phyloP scores from a whole-genome alignment of 2,888 invertebrate genomes.

The Cataglyphis albicans region DNA sequence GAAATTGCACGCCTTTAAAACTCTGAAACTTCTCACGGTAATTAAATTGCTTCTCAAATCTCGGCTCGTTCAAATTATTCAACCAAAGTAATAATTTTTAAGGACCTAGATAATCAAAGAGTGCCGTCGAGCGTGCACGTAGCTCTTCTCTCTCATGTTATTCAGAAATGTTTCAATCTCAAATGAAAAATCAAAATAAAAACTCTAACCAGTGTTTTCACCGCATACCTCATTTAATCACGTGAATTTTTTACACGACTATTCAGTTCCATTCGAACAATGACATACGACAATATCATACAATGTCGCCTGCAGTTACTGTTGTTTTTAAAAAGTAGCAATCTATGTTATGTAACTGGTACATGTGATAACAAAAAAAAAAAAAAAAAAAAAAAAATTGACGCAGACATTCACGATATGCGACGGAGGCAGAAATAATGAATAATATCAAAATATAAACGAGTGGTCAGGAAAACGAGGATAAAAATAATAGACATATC shows the following conservation, averaged over 20 bases:
- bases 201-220: conserved; percentile 11
- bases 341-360: conserved; percentile 42
- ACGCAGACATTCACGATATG: conserved; percentile 1
- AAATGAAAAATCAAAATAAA: conserved; percentile 11
- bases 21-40: conserved; percentile 76
- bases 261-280: conserved; percentile 32
- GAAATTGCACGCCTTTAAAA: conserved; percentile 69
- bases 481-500: conserved; percentile 47
- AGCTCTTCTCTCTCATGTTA: conserved; percentile 39
- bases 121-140: conserved; percentile 27
- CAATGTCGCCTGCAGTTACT: conserved; percentile 11
- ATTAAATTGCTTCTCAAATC: conserved; percentile 77
- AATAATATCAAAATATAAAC: conserved; percentile 44
- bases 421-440: conserved; percentile 30
- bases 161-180: conserved; percentile 25
- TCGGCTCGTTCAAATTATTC: conserved; percentile 60
- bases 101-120: conserved; percentile 62
- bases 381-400: background rate
- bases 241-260: conserved; percentile 28
- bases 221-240: conserved; percentile 37
- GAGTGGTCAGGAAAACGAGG: conserved; percentile 25
- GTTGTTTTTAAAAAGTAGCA: conserved; percentile 43
- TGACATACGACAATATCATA: conserved; percentile 28
- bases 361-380: conserved; percentile 6
- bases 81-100: conserved; percentile 61